Evolutionary conservation across 2,888 invertebrate species (phyloP).

Genomic region (Heliothis peltigera): DNA sequence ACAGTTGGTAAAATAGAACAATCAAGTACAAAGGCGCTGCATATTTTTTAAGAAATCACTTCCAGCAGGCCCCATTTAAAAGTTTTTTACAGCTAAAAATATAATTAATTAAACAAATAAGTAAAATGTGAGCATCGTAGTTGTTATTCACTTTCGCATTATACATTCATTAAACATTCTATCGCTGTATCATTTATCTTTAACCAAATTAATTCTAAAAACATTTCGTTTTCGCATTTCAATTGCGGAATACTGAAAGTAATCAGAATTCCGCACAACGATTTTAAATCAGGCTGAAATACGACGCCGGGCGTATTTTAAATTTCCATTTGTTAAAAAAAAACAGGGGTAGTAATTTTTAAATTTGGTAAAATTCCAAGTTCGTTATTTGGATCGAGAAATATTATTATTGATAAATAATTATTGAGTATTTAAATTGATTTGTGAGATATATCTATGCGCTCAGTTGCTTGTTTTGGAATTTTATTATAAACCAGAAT

Average conservation of each 20-base stretch:
- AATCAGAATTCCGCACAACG: constrained; percentile 54
- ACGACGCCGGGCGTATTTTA: constrained; percentile 51
- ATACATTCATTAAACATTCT: too few species aligned
- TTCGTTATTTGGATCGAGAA: constrained; percentile 21
- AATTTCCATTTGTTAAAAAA: constrained; percentile 59
- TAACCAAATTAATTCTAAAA: constrained; percentile 7
- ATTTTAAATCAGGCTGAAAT: constrained; percentile 64
- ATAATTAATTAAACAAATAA: too few species aligned
- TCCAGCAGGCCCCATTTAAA: too few species aligned
- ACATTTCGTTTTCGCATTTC: neutral
- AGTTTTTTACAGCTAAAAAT: too few species aligned
- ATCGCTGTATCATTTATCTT: neutral
- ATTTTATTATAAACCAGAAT: neutral
- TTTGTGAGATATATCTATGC: constrained; percentile 17
- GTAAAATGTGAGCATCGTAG: too few species aligned
- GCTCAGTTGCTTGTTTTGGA: neutral
- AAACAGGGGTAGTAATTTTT: constrained; percentile 44
- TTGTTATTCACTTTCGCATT: too few species aligned
- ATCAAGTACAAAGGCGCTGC: too few species aligned
- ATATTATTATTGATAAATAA: constrained; percentile 54
- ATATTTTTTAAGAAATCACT: too few species aligned
- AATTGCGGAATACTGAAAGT: constrained; percentile 47
- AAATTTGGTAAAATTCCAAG: constrained; percentile 35
- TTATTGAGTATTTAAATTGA: constrained; percentile 34
- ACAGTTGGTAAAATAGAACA: too few species aligned